Percentiles rank a stretch among this genome's conserved stretches.
Conservation (phyloP, 1,140 invertebrate species). For the Babylonia areolata region DNA sequence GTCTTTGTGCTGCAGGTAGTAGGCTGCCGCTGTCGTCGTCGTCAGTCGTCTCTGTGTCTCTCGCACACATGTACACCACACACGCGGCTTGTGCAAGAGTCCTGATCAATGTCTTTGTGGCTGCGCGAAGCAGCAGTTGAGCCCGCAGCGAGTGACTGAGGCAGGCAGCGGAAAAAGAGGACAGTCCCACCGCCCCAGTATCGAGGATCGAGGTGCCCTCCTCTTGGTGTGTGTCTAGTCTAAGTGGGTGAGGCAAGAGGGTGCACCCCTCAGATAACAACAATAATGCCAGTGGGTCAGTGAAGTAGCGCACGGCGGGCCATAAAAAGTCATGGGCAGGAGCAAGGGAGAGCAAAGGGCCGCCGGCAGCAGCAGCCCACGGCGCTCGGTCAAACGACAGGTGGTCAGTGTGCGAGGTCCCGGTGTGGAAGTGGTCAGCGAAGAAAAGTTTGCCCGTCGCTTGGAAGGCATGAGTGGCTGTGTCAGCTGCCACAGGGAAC, state of each 20-base stretch:
- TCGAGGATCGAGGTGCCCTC: background rate
- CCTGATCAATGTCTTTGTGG: conserved; percentile 2
- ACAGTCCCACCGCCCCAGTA: background rate
- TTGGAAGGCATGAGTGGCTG: conserved; percentile 64
- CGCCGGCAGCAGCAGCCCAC: background rate
- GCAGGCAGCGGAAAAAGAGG: background rate
- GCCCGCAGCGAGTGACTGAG: background rate
- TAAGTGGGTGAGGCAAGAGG: background rate
- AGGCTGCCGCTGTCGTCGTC: background rate
- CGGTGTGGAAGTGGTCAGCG: conserved; percentile 62
- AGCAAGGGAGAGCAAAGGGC: conserved; percentile 32
- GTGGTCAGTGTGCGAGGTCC: conserved; percentile 59
- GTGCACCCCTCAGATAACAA: too few relatives aligned
- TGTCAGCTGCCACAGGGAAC: conserved; percentile 67
- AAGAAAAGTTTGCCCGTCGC: conserved; percentile 59
- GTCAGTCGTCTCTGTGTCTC: too few relatives aligned
- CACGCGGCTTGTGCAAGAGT: background rate
- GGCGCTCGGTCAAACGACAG: conserved; percentile 56
- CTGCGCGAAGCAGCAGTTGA: background rate
- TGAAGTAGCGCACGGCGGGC: background rate
- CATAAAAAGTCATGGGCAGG: conserved; percentile 31
- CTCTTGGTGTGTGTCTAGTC: background rate
- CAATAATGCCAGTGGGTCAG: background rate
- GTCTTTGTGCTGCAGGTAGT: background rate
- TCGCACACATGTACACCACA: background rate